Percentiles rank a stretch among this genome's conserved stretches.
Conservation (phyloP, 1,140 invertebrate species). For the Drosophila willistoni region DNA sequence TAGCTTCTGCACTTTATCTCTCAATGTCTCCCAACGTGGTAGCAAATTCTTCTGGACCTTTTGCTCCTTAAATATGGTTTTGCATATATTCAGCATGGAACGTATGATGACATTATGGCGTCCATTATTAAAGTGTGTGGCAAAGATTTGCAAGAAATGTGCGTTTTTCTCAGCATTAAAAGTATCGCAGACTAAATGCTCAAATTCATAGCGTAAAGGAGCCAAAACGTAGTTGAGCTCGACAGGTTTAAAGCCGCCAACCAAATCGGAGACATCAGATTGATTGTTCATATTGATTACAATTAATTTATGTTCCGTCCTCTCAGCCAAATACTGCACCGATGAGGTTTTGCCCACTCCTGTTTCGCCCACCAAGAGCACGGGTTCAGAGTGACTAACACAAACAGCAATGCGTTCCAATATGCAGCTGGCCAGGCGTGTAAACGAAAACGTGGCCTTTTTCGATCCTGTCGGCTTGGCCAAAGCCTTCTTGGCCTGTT, state of each 20-base stretch:
- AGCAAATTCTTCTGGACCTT: conserved; percentile 51
- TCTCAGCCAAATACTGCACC: conserved; percentile 95
- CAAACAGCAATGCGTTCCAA: conserved; percentile 94
- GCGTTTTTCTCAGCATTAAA: conserved; percentile 92
- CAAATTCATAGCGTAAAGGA: conserved; percentile 93
- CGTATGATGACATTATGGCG: conserved; percentile 92
- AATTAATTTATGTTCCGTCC: conserved; percentile 92
- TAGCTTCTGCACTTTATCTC: conserved; percentile 88
- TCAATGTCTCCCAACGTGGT: conserved; percentile 84
- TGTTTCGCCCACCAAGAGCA: conserved; percentile 98
- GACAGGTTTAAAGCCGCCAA: conserved; percentile 98
- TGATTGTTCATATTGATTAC: conserved; percentile 99
- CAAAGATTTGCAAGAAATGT: conserved; percentile 92
- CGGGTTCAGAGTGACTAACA: conserved; percentile 93
- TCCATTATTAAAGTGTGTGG: conserved; percentile 88
- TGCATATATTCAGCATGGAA: conserved; percentile 88
- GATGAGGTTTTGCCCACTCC: conserved; percentile 99
- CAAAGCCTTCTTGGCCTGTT: conserved; percentile 32
- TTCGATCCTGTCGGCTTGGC: conserved; percentile 58
- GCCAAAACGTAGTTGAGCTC: conserved; percentile 93
- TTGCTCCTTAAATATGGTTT: conserved; percentile 84
- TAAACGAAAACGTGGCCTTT: conserved; percentile 90
- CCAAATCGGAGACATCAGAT: conserved; percentile 96
- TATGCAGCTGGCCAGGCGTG: conserved; percentile 90
- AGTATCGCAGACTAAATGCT: conserved; percentile 90